A percentile compares a stretch with the other conserved stretches of the same genome.
phyloP scores from a whole-genome alignment of 2,888 invertebrate genomes.

The Colostygia pectinataria region DNA sequence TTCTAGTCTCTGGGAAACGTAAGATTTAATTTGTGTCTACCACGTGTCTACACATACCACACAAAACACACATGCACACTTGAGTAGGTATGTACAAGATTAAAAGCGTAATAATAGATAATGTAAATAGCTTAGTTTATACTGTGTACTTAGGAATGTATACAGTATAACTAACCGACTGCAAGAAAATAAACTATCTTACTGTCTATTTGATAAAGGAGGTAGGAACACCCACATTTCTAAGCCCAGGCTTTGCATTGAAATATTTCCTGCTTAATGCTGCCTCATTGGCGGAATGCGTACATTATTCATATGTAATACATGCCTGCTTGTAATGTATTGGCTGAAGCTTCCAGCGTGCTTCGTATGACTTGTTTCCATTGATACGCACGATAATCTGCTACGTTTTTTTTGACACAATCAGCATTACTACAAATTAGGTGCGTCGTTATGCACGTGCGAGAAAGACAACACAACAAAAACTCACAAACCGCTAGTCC shows the following conservation, averaged over 20 bases:
- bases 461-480: too few relatives aligned
- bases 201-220: conserved; percentile 22
- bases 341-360: not conserved
- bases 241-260: conserved; percentile 9
- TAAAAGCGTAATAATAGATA: too few relatives aligned
- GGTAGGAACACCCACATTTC: conserved; percentile 24
- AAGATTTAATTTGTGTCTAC: too few relatives aligned
- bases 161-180: conserved; percentile 16
- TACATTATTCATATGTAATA: conserved; percentile 15
- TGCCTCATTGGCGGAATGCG: conserved; percentile 10
- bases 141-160: not conserved
- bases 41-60: too few relatives aligned
- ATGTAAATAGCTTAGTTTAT: too few relatives aligned
- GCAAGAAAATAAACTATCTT: conserved; percentile 1
- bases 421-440: too few relatives aligned
- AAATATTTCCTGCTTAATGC: conserved; percentile 18
- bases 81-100: too few relatives aligned
- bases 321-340: conserved; percentile 14
- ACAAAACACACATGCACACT: too few relatives aligned
- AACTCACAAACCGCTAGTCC: too few relatives aligned
- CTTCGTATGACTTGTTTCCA: conserved; percentile 10
- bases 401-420: too few relatives aligned
- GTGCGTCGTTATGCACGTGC: too few relatives aligned
- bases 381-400: not conserved
- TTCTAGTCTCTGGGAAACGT: too few relatives aligned